Percentiles rank a stretch among this genome's conserved stretches.
Evolutionary conservation across 2,888 invertebrate genomes (phyloP).

Genomic region (Protonemura montana): DNA sequence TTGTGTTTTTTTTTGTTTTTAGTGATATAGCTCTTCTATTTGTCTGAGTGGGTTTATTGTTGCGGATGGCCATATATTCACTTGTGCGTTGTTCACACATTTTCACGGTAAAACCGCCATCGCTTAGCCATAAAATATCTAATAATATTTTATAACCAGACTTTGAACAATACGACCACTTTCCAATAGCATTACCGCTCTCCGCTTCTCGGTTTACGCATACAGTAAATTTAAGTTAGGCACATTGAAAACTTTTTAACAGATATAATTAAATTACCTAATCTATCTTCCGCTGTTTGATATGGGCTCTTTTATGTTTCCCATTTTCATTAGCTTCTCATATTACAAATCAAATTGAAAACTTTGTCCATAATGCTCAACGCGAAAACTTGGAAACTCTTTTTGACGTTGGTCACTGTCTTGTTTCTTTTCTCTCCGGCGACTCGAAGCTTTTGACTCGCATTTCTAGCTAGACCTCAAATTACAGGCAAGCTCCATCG

Average conservation of each 20-base stretch:
- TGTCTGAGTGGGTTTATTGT: not conserved
- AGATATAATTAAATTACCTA: slow-evolving; percentile 5
- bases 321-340: not conserved
- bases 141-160: slow-evolving; percentile 12
- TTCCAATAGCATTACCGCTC: not conserved
- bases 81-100: not conserved
- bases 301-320: not conserved
- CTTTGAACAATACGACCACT: not conserved
- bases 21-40: not conserved
- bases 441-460: not conserved
- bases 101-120: not conserved
- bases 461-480: not conserved
- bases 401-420: not conserved
- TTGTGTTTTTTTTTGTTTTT: not conserved
- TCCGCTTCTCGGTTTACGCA: not conserved
- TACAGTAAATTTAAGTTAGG: not conserved
- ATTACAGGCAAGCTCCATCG: not conserved
- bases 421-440: not conserved
- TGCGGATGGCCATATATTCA: not conserved
- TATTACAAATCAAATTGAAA: not conserved
- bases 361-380: not conserved
- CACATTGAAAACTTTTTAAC: not conserved
- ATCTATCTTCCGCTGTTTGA: slow-evolving; percentile 1
- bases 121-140: slow-evolving; percentile 1
- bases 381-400: not conserved